Evolutionary conservation across 1,140 invertebrate species (phyloP).

Genomic region (Maconellicoccus hirsutus): DNA sequence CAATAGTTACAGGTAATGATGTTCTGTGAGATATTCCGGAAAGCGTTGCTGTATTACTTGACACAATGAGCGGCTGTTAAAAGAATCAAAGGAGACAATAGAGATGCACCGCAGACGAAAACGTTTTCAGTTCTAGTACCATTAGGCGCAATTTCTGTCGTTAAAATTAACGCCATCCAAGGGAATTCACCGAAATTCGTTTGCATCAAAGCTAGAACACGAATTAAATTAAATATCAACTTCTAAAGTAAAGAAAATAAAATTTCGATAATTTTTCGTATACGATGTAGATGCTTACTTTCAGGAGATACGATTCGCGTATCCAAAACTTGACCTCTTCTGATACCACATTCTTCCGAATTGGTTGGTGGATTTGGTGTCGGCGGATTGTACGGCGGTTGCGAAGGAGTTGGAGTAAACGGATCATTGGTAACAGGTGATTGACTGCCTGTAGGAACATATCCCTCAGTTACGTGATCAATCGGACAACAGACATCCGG

Average conservation of each 20-base stretch:
- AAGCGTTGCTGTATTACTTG: slow-evolving; percentile 32
- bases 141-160: slow-evolving; percentile 40
- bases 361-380: background rate
- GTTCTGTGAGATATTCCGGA: background rate
- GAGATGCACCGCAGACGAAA: slow-evolving; percentile 50
- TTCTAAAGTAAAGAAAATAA: too few species aligned
- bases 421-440: background rate
- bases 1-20: background rate
- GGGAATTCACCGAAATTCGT: slow-evolving; percentile 39
- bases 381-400: background rate
- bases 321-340: background rate
- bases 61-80: slow-evolving; percentile 57
- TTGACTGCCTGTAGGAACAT: too few species aligned
- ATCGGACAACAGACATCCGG: background rate
- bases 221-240: background rate
- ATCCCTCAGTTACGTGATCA: background rate
- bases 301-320: background rate
- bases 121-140: slow-evolving; percentile 36
- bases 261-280: too few species aligned
- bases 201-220: background rate
- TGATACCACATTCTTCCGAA: background rate
- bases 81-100: slow-evolving; percentile 56
- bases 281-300: too few species aligned
- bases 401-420: background rate
- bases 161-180: slow-evolving; percentile 57